Conservation (phyloP, 2,888 invertebrate species). For the Leptopilina syphax region DNA sequence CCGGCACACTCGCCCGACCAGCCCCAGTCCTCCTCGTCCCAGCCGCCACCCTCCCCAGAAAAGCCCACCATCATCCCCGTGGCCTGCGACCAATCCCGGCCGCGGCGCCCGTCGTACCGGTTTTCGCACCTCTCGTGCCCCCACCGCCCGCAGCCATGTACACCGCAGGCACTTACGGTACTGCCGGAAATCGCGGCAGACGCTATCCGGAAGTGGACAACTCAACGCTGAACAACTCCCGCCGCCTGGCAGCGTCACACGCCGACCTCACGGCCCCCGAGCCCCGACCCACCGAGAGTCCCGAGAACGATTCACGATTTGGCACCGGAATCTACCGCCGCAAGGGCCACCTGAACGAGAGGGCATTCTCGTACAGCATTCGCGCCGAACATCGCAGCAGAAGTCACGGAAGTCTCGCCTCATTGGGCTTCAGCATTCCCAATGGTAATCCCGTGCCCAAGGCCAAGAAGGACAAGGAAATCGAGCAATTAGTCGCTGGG, state of each 20-base stretch:
- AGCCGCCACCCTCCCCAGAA: conserved; percentile 77
- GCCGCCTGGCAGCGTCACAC: conserved; percentile 71
- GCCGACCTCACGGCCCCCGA: conserved; percentile 69
- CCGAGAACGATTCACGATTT: conserved; percentile 80
- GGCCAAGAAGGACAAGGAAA: conserved; percentile 91
- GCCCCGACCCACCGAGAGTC: conserved; percentile 64
- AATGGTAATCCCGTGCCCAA: conserved; percentile 72
- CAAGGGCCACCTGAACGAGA: conserved; percentile 94
- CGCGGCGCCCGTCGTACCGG: conserved; percentile 78
- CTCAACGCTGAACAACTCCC: conserved; percentile 66
- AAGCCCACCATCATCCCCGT: conserved; percentile 72
- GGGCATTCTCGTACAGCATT: conserved; percentile 96
- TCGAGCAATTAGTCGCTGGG: conserved; percentile 95
- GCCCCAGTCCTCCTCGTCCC: conserved; percentile 79
- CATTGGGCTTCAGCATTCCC: conserved; percentile 91
- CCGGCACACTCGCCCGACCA: conserved; percentile 72
- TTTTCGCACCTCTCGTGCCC: conserved; percentile 76
- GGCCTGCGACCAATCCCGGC: conserved; percentile 74
- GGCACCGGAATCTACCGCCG: conserved; percentile 93
- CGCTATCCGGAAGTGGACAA: conserved; percentile 62
- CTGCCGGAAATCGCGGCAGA: conserved; percentile 77
- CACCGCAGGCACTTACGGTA: conserved; percentile 79
- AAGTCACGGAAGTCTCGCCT: conserved; percentile 94
- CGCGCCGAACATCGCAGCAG: conserved; percentile 95
- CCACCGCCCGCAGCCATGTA: conserved; percentile 81